These are phyloP conservation scores for Zophobas atratus DNA, from an alignment of 1,140 invertebrate genomes.

Conservation along the genomic window DNA sequence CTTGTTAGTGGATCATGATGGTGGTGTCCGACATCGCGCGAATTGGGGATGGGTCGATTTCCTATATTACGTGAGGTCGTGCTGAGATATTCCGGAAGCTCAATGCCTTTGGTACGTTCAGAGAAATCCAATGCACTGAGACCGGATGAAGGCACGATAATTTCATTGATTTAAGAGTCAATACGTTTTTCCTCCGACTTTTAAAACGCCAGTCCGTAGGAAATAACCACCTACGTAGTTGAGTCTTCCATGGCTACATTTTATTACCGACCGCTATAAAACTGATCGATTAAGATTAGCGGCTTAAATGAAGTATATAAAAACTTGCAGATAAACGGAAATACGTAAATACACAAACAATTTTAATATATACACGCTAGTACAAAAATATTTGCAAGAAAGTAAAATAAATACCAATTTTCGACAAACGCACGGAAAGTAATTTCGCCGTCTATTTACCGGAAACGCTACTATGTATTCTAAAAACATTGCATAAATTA, in stretches of 20 bases:
- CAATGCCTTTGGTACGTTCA: constrained; percentile 20
- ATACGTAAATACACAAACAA: no score
- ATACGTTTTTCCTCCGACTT: constrained; percentile 20
- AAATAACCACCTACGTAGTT: constrained; percentile 1
- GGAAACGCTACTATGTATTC: no score
- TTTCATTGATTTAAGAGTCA: constrained; percentile 33
- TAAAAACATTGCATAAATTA: no score
- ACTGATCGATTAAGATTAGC: no score
- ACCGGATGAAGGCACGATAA: constrained; percentile 23
- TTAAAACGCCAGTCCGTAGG: not conserved
- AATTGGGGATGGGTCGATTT: constrained; percentile 40
- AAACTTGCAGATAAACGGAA: no score
- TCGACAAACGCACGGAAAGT: no score
- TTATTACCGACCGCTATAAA: no score
- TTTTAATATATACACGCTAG: no score
- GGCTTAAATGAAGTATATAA: no score
- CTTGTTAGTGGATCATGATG: constrained; percentile 39
- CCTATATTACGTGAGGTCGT: constrained; percentile 39
- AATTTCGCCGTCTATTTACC: no score
- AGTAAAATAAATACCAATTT: no score
- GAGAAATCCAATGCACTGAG: constrained; percentile 38
- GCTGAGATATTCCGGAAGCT: constrained; percentile 25
- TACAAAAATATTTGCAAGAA: no score
- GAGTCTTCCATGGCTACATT: not conserved
- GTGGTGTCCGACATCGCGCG: constrained; percentile 37